phyloP scores from a whole-genome alignment of 2,797 vertebrate species.

The Meda fulgida region DNA sequence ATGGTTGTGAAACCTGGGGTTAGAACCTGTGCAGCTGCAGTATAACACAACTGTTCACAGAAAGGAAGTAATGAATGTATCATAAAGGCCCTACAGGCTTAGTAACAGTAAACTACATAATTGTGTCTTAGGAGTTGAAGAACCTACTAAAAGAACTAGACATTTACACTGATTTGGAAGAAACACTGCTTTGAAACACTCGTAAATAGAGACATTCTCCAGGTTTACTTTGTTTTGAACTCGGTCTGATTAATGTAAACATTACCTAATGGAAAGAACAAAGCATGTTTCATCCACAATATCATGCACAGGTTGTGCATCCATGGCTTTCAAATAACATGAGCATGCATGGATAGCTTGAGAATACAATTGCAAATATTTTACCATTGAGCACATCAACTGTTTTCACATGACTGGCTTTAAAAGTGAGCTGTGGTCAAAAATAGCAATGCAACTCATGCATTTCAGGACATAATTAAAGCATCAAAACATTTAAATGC shows the following conservation, averaged over 20 bases:
- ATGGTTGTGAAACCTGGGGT: constrained; percentile 9
- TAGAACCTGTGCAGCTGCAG: neutral
- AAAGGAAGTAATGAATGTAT: neutral
- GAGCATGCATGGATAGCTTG: neutral
- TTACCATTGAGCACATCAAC: neutral
- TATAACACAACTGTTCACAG: neutral
- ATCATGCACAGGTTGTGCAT: neutral
- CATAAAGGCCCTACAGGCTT: neutral
- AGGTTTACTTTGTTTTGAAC: neutral
- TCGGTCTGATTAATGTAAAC: neutral
- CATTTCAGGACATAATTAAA: constrained; percentile 4
- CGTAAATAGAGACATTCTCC: neutral
- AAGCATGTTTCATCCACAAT: neutral
- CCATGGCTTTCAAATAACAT: neutral
- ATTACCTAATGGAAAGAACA: neutral
- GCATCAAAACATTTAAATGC: constrained; percentile 1
- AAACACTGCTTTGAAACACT: neutral
- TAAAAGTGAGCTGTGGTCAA: constrained; percentile 2
- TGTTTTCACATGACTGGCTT: neutral
- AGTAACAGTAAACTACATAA: neutral
- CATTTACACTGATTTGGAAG: neutral
- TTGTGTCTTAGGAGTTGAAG: neutral
- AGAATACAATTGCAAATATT: neutral
- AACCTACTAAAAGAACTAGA: neutral
- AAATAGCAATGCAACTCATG: neutral